Evolutionary conservation across 1,140 invertebrate genomes (phyloP), one percentile per base, ranked within the genome.

Genomic region (Hermetia illucens): DNA sequence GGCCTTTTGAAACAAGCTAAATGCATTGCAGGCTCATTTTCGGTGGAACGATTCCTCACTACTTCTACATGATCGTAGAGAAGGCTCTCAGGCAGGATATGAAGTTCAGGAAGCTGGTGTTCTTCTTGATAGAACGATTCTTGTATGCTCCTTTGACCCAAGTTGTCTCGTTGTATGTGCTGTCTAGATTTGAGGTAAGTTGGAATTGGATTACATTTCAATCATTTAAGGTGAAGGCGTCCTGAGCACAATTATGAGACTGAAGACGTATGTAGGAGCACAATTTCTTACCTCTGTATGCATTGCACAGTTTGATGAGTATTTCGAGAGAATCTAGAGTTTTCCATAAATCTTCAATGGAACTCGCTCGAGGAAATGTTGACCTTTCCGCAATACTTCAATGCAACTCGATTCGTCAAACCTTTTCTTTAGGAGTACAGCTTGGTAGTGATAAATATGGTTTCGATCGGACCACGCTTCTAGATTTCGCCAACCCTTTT

Each of bases 21-120:
- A 35, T 45, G 3, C 34, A 64, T 61, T 27, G 21, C 53, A 77
- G 77, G 19, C 61, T 82, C 16, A 46, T 79, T 10, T 81, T 82
- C 58, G 79, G 79, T 20, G 79, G 79, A 4, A 65, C 72, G 15
- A 59, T 80, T 2, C 79, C 79, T 4, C 79, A 82, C 56, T 81
- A 70, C 46, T 82, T 82, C 52, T 81, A 78, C 49, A 60, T 65
- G 41, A 64, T 66, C 13, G 47, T 77, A 29, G 74, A 77, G 43
- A 61, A 55, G 25, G 38, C 70, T 12, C 48, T 61, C 13, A 34
- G 25, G 10, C 36, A 51, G n/a, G 49, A 58, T 41, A 18, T 54
- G 9, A 50, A 47, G 19, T 53, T 58, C 21, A 46, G 49, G 15
- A 41, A 55, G 27, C 44, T 66, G 45, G 44, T 49, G 36, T 39